Evolutionary conservation across 2,888 invertebrate genomes (phyloP), one percentile per base, ranked within the genome.

Genomic region (Lingula anatina): DNA sequence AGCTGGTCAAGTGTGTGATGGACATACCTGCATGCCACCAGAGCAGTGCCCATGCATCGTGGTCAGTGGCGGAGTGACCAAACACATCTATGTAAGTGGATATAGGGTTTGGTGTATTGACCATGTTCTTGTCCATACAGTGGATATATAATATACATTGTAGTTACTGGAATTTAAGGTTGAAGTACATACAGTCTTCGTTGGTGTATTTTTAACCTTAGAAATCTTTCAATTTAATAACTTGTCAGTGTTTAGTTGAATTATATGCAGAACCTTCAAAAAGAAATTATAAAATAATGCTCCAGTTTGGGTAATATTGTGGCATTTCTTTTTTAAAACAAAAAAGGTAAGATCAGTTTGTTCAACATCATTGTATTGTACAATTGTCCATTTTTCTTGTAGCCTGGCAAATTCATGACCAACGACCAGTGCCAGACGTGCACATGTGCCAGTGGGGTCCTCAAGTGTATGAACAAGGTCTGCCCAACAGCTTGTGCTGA

Each of bases 351-450:
- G n/a, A n/a, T n/a, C n/a, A n/a, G n/a, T n/a, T n/a, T n/a, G n/a
- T n/a, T n/a, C n/a, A n/a, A n/a, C n/a, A n/a, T n/a, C n/a, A n/a
- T n/a, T n/a, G n/a, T n/a, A n/a, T n/a, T n/a, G n/a, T n/a, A n/a
- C n/a, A n/a, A n/a, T n/a, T n/a, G n/a, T n/a, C n/a, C n/a, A n/a
- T 46, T n/a, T 36, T 24, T 39, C 3, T 49, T 47, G 4, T 55
- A 68, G 70, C 59, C 63, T 46, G 60, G 61, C 5, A 61, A 66
- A 31, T 57, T 69, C 39, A 50, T 85, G 71, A 83, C 85, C 59
- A 86, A 85, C 38, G 82, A 84, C 9, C 83, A 86, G 56, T 92
- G 92, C 68, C 83, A 86, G 55, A 84, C 87, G 60, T 92, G 92
- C 65, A 80, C 85, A 39, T 92, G 92, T 70, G 83, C 64, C 40